Conservation (phyloP, 2,797 vertebrate species). For the Tenualosa ilisha region DNA sequence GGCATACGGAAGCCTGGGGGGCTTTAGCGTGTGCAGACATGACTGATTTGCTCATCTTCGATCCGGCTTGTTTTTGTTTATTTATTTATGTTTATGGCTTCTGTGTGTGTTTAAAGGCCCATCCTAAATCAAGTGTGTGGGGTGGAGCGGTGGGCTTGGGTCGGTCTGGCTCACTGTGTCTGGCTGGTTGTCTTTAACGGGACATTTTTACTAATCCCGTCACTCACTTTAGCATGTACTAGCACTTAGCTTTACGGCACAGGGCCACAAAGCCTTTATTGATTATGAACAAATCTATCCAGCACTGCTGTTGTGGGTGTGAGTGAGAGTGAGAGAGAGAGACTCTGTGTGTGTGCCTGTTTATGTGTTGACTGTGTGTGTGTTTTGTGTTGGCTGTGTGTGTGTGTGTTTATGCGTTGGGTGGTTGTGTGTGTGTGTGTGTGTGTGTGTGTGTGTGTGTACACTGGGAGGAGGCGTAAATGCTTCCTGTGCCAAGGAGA, state of each 20-base stretch:
- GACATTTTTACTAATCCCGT: constrained; percentile 18
- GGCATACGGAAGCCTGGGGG: neutral
- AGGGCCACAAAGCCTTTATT: constrained; percentile 22
- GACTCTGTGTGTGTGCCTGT: neutral
- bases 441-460: constrained; percentile 10
- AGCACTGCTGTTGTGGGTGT: neutral
- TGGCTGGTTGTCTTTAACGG: neutral
- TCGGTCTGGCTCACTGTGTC: neutral
- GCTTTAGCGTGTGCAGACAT: neutral
- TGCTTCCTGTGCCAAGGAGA: neutral
- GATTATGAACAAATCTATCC: constrained; percentile 31
- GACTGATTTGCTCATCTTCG: neutral
- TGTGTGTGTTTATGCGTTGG: no score
- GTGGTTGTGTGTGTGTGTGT: neutral
- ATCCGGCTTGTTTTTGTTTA: neutral
- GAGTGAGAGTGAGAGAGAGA: neutral
- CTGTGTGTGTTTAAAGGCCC: neutral
- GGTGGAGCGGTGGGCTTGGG: neutral
- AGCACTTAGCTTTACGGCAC: constrained; percentile 31
- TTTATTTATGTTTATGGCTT: neutral
- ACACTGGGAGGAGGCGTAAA: neutral
- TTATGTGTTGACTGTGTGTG: neutral
- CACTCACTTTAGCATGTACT: constrained; percentile 30
- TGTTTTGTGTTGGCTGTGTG: no score
- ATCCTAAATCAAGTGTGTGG: neutral